A percentile compares a stretch with the other conserved stretches of the same genome.
phyloP scores from a whole-genome alignment of 1,140 invertebrate genomes.

The Magallana angulata region DNA sequence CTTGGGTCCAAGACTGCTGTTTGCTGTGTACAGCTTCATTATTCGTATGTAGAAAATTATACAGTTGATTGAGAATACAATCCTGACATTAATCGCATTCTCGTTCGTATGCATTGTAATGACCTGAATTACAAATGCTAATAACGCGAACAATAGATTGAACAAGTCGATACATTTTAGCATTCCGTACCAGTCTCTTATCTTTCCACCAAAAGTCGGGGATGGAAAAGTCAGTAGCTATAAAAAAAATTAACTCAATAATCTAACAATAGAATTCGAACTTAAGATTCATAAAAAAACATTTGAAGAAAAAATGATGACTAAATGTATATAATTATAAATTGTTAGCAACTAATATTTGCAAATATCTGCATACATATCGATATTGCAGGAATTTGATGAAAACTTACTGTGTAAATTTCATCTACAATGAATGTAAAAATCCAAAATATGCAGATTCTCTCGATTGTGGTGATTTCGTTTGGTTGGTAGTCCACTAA shows the following conservation, averaged over 20 bases:
- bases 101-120: background rate
- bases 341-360: too few species aligned
- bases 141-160: constrained; percentile 71
- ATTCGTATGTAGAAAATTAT: constrained; percentile 75
- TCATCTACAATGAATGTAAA: constrained; percentile 73
- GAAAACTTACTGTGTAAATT: constrained; percentile 71
- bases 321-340: too few species aligned
- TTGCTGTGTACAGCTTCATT: constrained; percentile 73
- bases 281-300: background rate
- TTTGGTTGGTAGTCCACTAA: constrained; percentile 77
- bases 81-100: constrained; percentile 63
- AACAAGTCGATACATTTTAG: constrained; percentile 71
- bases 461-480: constrained; percentile 66
- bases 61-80: constrained; percentile 72
- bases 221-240: constrained; percentile 71
- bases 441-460: constrained; percentile 72
- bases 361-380: too few species aligned
- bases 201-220: constrained; percentile 66
- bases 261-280: too few species aligned
- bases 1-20: constrained; percentile 79
- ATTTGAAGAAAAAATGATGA: too few species aligned
- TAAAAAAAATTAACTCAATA: constrained; percentile 28
- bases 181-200: constrained; percentile 72
- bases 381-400: too few species aligned
- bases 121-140: constrained; percentile 67